Conservation (phyloP, 2,113 vertebrate species). For the Australoheros scitulus region DNA sequence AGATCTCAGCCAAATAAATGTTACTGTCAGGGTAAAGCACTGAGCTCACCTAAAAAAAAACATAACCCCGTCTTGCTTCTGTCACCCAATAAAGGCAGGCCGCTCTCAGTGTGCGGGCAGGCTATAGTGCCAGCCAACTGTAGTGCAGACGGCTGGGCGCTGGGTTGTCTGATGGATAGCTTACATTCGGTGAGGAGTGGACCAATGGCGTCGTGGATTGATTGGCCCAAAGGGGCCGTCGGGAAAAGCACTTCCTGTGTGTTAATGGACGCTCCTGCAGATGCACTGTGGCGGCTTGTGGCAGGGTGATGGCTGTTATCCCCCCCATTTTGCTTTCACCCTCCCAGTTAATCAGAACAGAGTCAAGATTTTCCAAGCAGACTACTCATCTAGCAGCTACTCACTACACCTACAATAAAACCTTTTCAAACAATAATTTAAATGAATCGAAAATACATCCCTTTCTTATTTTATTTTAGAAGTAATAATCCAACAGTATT, state of each 20-base stretch:
- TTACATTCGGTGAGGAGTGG: slow-evolving; percentile 64
- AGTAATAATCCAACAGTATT: background rate
- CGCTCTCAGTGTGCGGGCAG: slow-evolving; percentile 51
- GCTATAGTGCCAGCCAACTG: slow-evolving; percentile 62
- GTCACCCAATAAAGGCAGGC: slow-evolving; percentile 61
- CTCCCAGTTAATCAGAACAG: slow-evolving; percentile 61
- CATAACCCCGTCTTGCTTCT: slow-evolving; percentile 49
- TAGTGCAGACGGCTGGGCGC: slow-evolving; percentile 68
- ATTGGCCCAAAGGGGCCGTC: slow-evolving; percentile 75
- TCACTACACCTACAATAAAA: background rate
- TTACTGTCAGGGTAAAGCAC: slow-evolving; percentile 27
- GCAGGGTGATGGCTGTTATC: slow-evolving; percentile 56
- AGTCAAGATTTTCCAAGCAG: slow-evolving; percentile 42
- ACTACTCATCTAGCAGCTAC: slow-evolving; percentile 5
- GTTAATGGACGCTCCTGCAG: slow-evolving; percentile 76
- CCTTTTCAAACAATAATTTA: background rate
- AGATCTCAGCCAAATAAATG: slow-evolving; percentile 46
- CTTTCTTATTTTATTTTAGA: background rate
- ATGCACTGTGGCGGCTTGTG: slow-evolving; percentile 65
- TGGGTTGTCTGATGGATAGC: slow-evolving; percentile 71
- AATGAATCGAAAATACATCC: background rate
- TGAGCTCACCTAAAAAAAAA: slow-evolving; percentile 27
- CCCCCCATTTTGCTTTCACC: slow-evolving; percentile 54
- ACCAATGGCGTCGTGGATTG: slow-evolving; percentile 74
- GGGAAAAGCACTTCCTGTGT: slow-evolving; percentile 74